phyloP scores from a whole-genome alignment of 2,797 vertebrate species.

The Chromobotia macracanthus region DNA sequence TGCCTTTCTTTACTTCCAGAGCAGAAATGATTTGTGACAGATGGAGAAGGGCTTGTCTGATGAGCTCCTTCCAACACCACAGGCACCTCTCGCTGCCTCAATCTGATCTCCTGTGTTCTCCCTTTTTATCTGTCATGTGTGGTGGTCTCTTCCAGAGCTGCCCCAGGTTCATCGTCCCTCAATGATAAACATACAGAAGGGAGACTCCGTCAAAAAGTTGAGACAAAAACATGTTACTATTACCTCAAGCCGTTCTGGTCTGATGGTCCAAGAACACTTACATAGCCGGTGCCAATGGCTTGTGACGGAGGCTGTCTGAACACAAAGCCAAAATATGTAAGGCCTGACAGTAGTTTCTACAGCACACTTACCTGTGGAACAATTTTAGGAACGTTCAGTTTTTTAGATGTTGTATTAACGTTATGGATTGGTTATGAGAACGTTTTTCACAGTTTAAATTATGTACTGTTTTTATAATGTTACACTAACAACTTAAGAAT shows the following conservation, averaged over 20 bases:
- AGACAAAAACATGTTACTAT: constrained; percentile 43
- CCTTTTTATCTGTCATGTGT: constrained; percentile 38
- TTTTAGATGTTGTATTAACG: no score
- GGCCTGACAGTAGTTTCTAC: constrained; percentile 8
- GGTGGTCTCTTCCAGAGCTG: constrained; percentile 46
- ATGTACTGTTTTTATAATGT: no score
- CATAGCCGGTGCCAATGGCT: constrained; percentile 34
- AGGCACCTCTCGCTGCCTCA: constrained; percentile 50
- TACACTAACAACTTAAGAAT: no score
- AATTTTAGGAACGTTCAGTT: no score
- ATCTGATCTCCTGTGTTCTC: constrained; percentile 31
- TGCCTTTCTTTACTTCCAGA: constrained; percentile 97
- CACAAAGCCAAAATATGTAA: constrained; percentile 29
- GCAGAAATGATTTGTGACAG: constrained; percentile 99
- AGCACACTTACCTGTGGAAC: constrained; percentile 10
- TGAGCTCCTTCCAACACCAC: constrained; percentile 72
- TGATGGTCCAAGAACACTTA: constrained; percentile 41
- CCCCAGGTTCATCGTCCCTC: constrained; percentile 42
- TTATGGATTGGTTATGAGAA: no score
- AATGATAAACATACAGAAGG: constrained; percentile 61
- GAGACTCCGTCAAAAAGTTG: constrained; percentile 46
- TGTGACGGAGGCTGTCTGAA: constrained; percentile 28
- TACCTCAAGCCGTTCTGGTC: constrained; percentile 38
- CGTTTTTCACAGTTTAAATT: no score
- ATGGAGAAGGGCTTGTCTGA: constrained; percentile 84